Percentiles rank a stretch among this genome's conserved stretches.
phyloP scores from a whole-genome alignment of 2,888 invertebrate species.

The Cheilosia urbana region DNA sequence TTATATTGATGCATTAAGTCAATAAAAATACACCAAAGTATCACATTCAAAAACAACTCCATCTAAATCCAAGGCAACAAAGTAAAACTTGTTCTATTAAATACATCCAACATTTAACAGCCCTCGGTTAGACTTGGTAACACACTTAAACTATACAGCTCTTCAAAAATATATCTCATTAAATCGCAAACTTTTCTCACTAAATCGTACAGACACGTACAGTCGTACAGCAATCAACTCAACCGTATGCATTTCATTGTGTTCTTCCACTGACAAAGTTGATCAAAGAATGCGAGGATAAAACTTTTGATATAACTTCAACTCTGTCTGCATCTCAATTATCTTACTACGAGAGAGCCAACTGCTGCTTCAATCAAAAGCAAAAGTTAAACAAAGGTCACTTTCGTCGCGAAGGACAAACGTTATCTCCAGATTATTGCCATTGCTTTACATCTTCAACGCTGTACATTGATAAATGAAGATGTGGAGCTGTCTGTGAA shows the following conservation, averaged over 20 bases:
- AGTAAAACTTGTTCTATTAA: no score
- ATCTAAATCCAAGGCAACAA: no score
- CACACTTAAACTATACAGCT: background rate
- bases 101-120: no score
- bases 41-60: no score
- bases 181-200: constrained; percentile 10
- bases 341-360: background rate
- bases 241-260: constrained; percentile 32
- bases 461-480: constrained; percentile 13
- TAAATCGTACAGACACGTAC: constrained; percentile 6
- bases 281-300: constrained; percentile 15
- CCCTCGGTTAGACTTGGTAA: no score
- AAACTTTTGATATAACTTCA: constrained; percentile 39
- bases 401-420: constrained; percentile 9
- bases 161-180: constrained; percentile 13
- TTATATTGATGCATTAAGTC: no score
- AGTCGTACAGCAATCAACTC: background rate
- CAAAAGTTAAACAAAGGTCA: constrained; percentile 13
- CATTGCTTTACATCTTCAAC: background rate
- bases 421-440: background rate
- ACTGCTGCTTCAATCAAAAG: background rate
- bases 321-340: constrained; percentile 37
- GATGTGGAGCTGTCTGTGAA: background rate
- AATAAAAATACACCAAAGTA: no score
- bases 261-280: constrained; percentile 23